Evolutionary conservation across 1,140 invertebrate genomes (phyloP).

Genomic region (Bombus vancouverensis): DNA sequence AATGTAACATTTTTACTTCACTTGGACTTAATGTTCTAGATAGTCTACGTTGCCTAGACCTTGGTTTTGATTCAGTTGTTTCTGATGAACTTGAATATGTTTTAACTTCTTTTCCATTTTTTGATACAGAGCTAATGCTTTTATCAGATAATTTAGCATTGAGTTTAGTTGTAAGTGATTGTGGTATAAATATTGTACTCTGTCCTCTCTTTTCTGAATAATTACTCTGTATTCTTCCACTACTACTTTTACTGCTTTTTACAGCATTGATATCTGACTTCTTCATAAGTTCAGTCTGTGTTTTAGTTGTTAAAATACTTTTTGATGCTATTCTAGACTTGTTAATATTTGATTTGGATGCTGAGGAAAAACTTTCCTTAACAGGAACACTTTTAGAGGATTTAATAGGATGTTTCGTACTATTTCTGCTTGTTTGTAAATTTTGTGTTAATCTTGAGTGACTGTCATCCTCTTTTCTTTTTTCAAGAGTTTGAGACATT

Average conservation of each 20-base stretch:
- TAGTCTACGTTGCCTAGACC: conserved; percentile 65
- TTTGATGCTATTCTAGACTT: conserved; percentile 13
- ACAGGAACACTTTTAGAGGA: conserved; percentile 25
- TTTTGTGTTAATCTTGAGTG: conserved; percentile 32
- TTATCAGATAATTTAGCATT: conserved; percentile 35
- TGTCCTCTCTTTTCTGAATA: conserved; percentile 69
- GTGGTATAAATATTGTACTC: conserved; percentile 71
- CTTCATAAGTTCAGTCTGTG: not conserved
- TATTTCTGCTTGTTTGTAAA: conserved; percentile 34
- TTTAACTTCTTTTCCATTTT: conserved; percentile 21
- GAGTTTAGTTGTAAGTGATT: conserved; percentile 54
- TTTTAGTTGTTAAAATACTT: conserved; percentile 45
- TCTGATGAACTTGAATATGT: not conserved
- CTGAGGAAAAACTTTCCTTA: conserved; percentile 40
- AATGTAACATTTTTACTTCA: conserved; percentile 74
- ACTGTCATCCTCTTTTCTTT: conserved; percentile 29
- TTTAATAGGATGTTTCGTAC: conserved; percentile 10
- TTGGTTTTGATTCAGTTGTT: conserved; percentile 7
- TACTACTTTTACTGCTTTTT: conserved; percentile 41
- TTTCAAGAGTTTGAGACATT: conserved; percentile 10
- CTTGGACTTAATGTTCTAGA: conserved; percentile 75
- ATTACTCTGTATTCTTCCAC: conserved; percentile 7
- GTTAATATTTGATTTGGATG: conserved; percentile 26
- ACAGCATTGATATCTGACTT: conserved; percentile 18
- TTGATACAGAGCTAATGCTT: not conserved